Evolutionary conservation across 2,113 vertebrate species (phyloP), one percentile per base, ranked within the genome.

Genomic region (Morphnarchus princeps): DNA sequence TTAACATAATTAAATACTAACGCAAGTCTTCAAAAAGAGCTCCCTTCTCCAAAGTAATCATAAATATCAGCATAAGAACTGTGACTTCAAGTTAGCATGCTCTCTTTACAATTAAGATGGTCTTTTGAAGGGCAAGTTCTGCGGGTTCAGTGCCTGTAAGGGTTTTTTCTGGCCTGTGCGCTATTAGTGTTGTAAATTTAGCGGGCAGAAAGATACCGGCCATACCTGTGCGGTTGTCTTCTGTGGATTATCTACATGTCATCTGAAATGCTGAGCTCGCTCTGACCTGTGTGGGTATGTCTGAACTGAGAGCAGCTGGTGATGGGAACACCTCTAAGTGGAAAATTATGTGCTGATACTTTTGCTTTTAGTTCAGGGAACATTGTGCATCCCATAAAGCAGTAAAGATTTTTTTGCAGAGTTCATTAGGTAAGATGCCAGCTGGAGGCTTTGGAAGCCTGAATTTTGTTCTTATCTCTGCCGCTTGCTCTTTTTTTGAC

Each of bases 61-160:
- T 9, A 20, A 42, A 7, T 5, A 13, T 6, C 55, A 5, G 32
- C 36, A 1, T 16, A 5, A 40, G 71, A 20, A 3, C 72, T 16
- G 24, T 0, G 47, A 18, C 42, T 47, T 16, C 12, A 9, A n/a
- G 6, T 13, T 5, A 47, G 8, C 9, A 0, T 0, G 13, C 18
- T 47, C 12, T 3, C 2, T 34, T 38, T 43, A 15, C 77, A 26
- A 22, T 25, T 29, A 5, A 10, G 80, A 4, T 3, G n/a, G 12
- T 3, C 42, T 32, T 55, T 7, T 3, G 63, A 29, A 16, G 49
- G 71, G 65, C 21, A 0, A 7, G 65, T 36, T 82, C 32, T 13
- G 76, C 42, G 10, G 25, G 87, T 50, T 29, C 12, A 0, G 8
- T 10, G 28, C 69, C 47, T 4, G 12, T 2, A 3, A 11, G 67